Evolutionary conservation across 2,888 invertebrate genomes (phyloP).

Genomic region (Podotricha telesiphe): DNA sequence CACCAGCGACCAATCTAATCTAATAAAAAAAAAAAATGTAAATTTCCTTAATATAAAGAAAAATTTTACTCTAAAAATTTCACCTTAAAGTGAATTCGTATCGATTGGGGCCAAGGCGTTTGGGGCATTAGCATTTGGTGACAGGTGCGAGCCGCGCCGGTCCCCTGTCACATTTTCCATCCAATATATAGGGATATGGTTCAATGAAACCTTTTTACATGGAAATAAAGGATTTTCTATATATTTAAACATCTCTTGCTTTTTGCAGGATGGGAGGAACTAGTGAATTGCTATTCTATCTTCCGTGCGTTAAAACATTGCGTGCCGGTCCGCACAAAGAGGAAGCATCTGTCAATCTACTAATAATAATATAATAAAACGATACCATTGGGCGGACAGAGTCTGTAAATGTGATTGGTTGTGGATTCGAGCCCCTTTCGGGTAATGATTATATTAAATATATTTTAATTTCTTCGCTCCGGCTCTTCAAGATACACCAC

Average conservation of each 20-base stretch:
- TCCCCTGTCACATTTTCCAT: conserved; percentile 35
- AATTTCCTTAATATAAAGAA: conserved; percentile 4
- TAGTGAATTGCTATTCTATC: background rate
- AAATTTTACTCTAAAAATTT: conserved; percentile 16
- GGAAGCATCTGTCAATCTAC: background rate
- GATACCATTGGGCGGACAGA: too few species aligned
- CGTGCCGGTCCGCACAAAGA: background rate
- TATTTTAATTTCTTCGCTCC: too few species aligned
- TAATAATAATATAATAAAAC: background rate
- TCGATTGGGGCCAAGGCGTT: conserved; percentile 33
- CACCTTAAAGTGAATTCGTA: conserved; percentile 27
- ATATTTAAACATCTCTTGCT: background rate
- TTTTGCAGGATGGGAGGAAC: background rate
- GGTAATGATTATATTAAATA: too few species aligned
- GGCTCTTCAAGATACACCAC: too few species aligned
- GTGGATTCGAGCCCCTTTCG: too few species aligned
- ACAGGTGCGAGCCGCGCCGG: conserved; percentile 64
- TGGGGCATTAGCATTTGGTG: conserved; percentile 70
- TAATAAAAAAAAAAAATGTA: conserved; percentile 18
- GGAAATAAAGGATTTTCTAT: conserved; percentile 21
- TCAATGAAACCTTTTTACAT: conserved; percentile 24
- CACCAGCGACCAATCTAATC: conserved; percentile 2
- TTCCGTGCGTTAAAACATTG: background rate
- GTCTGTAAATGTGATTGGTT: too few species aligned
- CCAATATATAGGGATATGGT: conserved; percentile 15